These are phyloP conservation scores for Cyphomyrus plagiostoma DNA, from an alignment of 2,113 vertebrate species.

Conservation along the genomic window DNA sequence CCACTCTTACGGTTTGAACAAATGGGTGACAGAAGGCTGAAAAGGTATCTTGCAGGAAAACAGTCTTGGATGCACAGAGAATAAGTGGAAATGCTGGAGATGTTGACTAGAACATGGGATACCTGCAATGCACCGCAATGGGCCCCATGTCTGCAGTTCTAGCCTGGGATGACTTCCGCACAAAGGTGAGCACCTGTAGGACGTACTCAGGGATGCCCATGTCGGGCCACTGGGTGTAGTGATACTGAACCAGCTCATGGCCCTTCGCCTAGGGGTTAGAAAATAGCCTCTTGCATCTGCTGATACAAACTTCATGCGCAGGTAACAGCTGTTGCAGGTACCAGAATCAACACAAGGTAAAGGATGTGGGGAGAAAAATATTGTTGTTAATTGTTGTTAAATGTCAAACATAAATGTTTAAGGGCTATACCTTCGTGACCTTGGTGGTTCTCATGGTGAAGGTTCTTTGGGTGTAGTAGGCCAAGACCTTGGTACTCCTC, in stretches of 20 bases:
- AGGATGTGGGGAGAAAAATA: not conserved
- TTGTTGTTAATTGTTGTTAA: not conserved
- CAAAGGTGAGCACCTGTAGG: conserved; percentile 81
- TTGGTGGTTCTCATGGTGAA: conserved; percentile 78
- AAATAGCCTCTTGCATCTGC: not conserved
- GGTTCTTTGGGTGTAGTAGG: conserved; percentile 84
- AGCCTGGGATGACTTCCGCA: conserved; percentile 76
- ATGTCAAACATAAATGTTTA: not conserved
- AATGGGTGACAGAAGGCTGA: not conserved
- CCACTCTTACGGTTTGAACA: not conserved
- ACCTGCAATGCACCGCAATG: conserved; percentile 92
- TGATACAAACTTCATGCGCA: not conserved
- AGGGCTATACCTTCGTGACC: conserved; percentile 73
- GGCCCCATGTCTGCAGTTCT: conserved; percentile 68
- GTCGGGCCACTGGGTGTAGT: conserved; percentile 97
- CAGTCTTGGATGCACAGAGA: not conserved
- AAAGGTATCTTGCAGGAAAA: not conserved
- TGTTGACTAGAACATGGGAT: not conserved
- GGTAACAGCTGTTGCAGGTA: not conserved
- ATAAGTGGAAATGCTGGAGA: not conserved
- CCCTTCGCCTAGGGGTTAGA: conserved; percentile 59
- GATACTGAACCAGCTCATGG: conserved; percentile 83
- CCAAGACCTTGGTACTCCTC: conserved; percentile 70
- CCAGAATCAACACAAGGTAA: not conserved
- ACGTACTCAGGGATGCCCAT: conserved; percentile 88